Conservation (phyloP, 2,888 invertebrate genomes). For the Drosophila yooni region DNA sequence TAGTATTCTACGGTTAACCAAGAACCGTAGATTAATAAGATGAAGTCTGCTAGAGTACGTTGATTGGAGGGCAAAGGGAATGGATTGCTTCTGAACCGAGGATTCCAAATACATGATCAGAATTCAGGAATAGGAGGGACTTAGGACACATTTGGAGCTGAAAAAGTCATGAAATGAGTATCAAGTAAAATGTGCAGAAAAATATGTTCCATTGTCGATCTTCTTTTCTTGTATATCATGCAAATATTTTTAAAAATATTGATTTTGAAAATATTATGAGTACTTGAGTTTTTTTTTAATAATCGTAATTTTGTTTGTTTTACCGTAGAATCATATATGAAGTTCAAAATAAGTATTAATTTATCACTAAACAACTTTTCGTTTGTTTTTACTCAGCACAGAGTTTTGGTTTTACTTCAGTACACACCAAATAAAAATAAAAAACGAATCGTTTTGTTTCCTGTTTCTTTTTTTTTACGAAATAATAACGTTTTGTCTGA, state of each 20-base stretch:
- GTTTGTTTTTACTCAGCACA: neutral
- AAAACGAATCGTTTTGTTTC: neutral
- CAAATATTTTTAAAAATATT: neutral
- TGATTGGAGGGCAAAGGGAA: too few species aligned
- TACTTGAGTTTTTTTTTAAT: neutral
- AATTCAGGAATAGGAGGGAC: neutral
- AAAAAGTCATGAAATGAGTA: neutral
- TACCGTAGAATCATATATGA: neutral
- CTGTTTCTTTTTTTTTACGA: neutral
- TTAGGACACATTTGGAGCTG: neutral
- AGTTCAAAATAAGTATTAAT: neutral
- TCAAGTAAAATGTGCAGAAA: too few species aligned
- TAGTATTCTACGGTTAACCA: too few species aligned
- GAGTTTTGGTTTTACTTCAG: too few species aligned
- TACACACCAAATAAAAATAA: too few species aligned
- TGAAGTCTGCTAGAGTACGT: too few species aligned
- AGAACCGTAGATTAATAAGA: too few species aligned
- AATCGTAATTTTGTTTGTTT: neutral
- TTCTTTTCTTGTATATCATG: neutral
- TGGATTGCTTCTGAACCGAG: too few species aligned
- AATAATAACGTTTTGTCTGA: neutral
- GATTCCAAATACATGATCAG: neutral
- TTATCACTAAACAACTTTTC: neutral
- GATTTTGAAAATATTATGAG: neutral
- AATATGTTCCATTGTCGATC: neutral